Evolutionary conservation across 2,113 vertebrate species (phyloP).

Genomic region (Dasyurus viverrinus): DNA sequence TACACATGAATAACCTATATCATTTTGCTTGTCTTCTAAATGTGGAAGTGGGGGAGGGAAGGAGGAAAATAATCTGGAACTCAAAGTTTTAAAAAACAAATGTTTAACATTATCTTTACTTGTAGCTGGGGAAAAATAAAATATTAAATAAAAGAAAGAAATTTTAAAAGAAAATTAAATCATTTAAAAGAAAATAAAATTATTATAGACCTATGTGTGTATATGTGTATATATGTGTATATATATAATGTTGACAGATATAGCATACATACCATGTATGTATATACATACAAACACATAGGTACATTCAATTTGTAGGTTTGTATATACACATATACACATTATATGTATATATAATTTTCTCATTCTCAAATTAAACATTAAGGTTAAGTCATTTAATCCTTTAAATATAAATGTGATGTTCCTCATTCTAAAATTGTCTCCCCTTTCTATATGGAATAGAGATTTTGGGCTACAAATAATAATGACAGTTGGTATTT

Average conservation of each 20-base stretch:
- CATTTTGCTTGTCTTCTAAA: too few species aligned
- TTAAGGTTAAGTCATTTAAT: not conserved
- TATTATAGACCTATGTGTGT: not conserved
- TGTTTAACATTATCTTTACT: too few species aligned
- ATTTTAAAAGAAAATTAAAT: too few species aligned
- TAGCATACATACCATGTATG: not conserved
- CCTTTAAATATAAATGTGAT: not conserved
- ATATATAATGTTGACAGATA: not conserved
- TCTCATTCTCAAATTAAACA: not conserved
- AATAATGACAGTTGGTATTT: not conserved
- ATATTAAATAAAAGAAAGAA: too few species aligned
- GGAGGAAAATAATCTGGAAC: too few species aligned
- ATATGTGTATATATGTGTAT: not conserved
- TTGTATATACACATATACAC: not conserved
- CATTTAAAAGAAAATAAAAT: too few species aligned
- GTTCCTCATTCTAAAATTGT: not conserved
- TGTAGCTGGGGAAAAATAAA: too few species aligned
- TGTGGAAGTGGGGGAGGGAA: too few species aligned
- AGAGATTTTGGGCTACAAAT: not conserved
- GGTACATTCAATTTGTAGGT: not conserved
- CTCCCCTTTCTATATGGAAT: not conserved
- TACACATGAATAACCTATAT: too few species aligned
- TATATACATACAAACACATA: not conserved
- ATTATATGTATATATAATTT: not conserved
- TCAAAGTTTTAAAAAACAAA: too few species aligned